Evolutionary conservation across 2,113 vertebrate genomes (phyloP).

Genomic region (Gobius niger): DNA sequence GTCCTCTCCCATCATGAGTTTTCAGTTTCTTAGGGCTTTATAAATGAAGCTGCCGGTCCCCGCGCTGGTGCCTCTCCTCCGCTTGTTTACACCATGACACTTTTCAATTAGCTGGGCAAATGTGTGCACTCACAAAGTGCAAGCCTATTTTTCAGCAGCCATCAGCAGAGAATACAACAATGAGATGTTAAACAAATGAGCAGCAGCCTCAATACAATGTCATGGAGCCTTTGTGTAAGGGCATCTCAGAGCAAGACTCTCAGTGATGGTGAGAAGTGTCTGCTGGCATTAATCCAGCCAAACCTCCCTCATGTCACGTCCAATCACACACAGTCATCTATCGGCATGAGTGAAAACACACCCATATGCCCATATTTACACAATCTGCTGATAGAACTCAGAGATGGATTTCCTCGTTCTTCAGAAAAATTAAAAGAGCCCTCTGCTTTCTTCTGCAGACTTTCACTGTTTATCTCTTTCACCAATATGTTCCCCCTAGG

Average conservation of each 20-base stretch:
- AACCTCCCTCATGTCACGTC: neutral
- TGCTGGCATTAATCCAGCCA: constrained; percentile 1
- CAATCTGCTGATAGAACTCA: neutral
- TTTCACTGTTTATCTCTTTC: neutral
- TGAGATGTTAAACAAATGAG: constrained; percentile 36
- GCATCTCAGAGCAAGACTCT: neutral
- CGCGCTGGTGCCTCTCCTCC: constrained; percentile 28
- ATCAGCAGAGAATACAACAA: constrained; percentile 50
- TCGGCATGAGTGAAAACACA: neutral
- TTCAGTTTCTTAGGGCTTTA: neutral
- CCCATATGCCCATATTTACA: neutral
- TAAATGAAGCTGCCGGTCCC: neutral
- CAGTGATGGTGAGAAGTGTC: constrained; percentile 10
- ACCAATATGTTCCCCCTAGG: neutral
- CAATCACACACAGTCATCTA: constrained; percentile 7
- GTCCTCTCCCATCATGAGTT: too few relatives aligned
- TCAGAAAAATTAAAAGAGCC: neutral
- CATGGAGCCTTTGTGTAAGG: neutral
- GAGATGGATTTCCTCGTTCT: neutral
- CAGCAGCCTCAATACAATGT: constrained; percentile 4
- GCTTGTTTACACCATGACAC: constrained; percentile 62
- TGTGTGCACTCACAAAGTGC: constrained; percentile 17
- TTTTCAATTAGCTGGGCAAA: constrained; percentile 63
- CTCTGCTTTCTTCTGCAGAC: neutral
- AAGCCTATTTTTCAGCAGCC: constrained; percentile 34